These are phyloP conservation scores for Orbicella faveolata DNA, from an alignment of 64 coral and sea anemone genomes.

Conservation along the genomic window DNA sequence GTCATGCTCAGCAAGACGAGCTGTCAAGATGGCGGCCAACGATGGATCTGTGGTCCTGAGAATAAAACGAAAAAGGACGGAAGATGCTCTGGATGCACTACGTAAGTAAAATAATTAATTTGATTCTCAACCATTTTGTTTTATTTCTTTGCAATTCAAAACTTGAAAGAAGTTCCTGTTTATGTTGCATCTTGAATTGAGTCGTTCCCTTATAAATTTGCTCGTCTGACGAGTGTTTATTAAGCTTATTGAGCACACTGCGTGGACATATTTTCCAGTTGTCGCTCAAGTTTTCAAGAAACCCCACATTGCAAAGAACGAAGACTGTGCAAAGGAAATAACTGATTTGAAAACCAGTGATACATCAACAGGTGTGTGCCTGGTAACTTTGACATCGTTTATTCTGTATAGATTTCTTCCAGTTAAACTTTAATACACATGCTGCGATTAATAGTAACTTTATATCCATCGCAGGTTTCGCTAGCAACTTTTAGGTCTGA, in stretches of 20 bases:
- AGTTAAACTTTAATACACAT: not conserved
- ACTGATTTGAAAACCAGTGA: not conserved
- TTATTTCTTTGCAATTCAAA: not conserved
- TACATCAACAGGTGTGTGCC: not conserved
- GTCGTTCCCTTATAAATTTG: too few relatives aligned
- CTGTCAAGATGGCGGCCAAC: constrained; percentile 16
- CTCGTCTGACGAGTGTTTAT: too few relatives aligned
- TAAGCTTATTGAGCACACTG: not conserved
- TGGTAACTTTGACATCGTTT: not conserved
- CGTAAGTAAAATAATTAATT: not conserved
- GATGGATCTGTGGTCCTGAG: constrained; percentile 36
- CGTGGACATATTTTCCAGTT: not conserved
- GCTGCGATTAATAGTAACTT: not conserved
- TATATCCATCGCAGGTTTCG: too few relatives aligned
- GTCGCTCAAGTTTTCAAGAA: constrained; percentile 38
- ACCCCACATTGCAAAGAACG: constrained; percentile 6
- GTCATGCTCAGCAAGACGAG: not conserved
- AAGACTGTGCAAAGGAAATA: not conserved
- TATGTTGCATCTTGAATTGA: too few relatives aligned
- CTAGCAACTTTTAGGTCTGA: too few relatives aligned
- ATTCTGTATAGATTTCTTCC: too few relatives aligned
- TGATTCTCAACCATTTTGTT: not conserved
- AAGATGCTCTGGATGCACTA: constrained; percentile 61
- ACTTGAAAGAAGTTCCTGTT: not conserved
- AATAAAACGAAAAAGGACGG: constrained; percentile 64